Conservation (phyloP, 2,888 invertebrate genomes). For the Ethmia dodecea region DNA sequence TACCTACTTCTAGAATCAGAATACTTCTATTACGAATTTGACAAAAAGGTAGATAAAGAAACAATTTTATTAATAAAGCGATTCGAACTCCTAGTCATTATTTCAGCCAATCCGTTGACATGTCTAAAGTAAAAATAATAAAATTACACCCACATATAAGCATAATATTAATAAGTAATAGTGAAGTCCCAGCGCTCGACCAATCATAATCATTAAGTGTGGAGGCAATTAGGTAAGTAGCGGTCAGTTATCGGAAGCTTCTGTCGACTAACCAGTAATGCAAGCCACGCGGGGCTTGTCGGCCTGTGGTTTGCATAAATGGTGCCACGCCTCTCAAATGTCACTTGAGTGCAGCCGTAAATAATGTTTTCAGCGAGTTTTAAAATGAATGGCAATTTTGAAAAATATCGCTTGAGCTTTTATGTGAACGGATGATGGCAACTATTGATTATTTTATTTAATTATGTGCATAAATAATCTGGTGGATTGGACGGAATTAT, state of each 20-base stretch:
- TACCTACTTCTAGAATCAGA: too few relatives aligned
- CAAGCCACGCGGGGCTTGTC: slow-evolving; percentile 23
- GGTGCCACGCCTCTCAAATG: slow-evolving; percentile 50
- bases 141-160: too few relatives aligned
- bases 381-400: slow-evolving; percentile 35
- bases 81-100: too few relatives aligned
- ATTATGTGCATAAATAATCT: too few relatives aligned
- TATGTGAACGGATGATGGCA: slow-evolving; percentile 1
- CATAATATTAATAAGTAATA: too few relatives aligned
- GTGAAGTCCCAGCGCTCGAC: slow-evolving; percentile 16
- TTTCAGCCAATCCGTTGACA: too few relatives aligned
- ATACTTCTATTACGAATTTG: too few relatives aligned
- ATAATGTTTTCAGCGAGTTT: slow-evolving; percentile 25
- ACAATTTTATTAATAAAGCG: too few relatives aligned
- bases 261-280: slow-evolving; percentile 13
- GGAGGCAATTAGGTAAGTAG: slow-evolving; percentile 54
- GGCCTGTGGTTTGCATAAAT: slow-evolving; percentile 48
- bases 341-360: slow-evolving; percentile 29
- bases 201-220: slow-evolving; percentile 52
- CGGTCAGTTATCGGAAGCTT: slow-evolving; percentile 36
- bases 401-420: slow-evolving; percentile 24
- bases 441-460: slow-evolving; percentile 8
- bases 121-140: too few relatives aligned
- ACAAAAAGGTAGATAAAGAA: too few relatives aligned
- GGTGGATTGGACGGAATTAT: too few relatives aligned